These are phyloP conservation scores for Neuroterus valhalla DNA, from an alignment of 1,140 invertebrate species.

Conservation along the genomic window DNA sequence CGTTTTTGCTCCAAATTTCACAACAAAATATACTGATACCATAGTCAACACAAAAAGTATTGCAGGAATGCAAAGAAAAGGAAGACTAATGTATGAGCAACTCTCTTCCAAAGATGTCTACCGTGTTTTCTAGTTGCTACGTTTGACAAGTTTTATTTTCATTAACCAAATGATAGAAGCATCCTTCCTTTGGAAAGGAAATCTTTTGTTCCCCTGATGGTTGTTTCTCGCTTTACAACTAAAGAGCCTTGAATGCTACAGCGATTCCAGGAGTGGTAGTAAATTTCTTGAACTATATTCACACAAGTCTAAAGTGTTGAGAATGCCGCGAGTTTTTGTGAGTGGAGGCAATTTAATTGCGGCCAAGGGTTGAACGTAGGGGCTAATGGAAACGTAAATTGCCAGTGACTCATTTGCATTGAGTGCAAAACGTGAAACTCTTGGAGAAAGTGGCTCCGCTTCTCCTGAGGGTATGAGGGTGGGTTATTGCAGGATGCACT, in stretches of 20 bases:
- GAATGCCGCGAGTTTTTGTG: slow-evolving; percentile 20
- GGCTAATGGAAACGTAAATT: slow-evolving; percentile 65
- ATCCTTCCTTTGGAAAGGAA: too few species aligned
- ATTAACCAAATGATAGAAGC: too few species aligned
- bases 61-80: too few species aligned
- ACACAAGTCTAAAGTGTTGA: slow-evolving; percentile 1
- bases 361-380: slow-evolving; percentile 36
- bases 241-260: not conserved
- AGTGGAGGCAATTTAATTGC: slow-evolving; percentile 22
- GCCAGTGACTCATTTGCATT: slow-evolving; percentile 60
- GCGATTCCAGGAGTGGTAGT: not conserved
- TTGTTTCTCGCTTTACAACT: slow-evolving; percentile 3
- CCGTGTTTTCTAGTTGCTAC: too few species aligned
- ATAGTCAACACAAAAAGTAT: too few species aligned
- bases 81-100: too few species aligned
- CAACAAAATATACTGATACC: too few species aligned
- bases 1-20: too few species aligned
- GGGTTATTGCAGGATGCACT: not conserved
- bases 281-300: not conserved
- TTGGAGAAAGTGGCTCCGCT: slow-evolving; percentile 41
- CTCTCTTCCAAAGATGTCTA: too few species aligned
- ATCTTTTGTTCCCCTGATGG: not conserved
- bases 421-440: slow-evolving; percentile 52
- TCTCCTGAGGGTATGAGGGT: not conserved
- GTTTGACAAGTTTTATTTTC: too few species aligned